phyloP scores from a whole-genome alignment of 2,888 invertebrate species.

The Lasioglossum leucozonium region DNA sequence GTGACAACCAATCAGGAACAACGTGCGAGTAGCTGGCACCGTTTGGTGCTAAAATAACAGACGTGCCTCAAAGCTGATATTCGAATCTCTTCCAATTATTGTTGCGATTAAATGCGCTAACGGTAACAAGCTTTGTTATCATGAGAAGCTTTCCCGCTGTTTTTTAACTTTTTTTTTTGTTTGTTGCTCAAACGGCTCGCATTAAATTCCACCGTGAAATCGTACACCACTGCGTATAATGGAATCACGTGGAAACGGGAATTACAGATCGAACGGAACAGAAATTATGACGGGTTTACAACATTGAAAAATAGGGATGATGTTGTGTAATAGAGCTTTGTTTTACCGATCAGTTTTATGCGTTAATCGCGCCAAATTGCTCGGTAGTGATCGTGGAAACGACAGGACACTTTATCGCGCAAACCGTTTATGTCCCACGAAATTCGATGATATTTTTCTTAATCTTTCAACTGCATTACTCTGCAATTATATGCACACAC shows the following conservation, averaged over 20 bases:
- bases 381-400: constrained; percentile 11
- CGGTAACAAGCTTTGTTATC: not conserved
- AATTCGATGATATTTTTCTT: constrained; percentile 10
- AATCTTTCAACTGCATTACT: too few relatives aligned
- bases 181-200: not conserved
- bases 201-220: not conserved
- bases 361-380: constrained; percentile 5
- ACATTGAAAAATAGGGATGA: not conserved
- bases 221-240: not conserved
- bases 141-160: not conserved
- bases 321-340: constrained; percentile 10
- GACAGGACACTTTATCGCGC: constrained; percentile 22
- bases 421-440: too few relatives aligned
- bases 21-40: not conserved
- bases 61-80: not conserved
- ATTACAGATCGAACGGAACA: not conserved
- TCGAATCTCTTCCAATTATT: not conserved
- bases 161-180: too few relatives aligned
- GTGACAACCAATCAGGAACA: too few relatives aligned
- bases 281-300: not conserved
- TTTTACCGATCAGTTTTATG: constrained; percentile 3
- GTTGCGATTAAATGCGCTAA: not conserved
- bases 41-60: not conserved
- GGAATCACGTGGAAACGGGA: constrained; percentile 13
- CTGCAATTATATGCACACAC: too few relatives aligned